phyloP scores from a whole-genome alignment of 2,888 invertebrate species.

The Galeopsomyia nigrocyanea region DNA sequence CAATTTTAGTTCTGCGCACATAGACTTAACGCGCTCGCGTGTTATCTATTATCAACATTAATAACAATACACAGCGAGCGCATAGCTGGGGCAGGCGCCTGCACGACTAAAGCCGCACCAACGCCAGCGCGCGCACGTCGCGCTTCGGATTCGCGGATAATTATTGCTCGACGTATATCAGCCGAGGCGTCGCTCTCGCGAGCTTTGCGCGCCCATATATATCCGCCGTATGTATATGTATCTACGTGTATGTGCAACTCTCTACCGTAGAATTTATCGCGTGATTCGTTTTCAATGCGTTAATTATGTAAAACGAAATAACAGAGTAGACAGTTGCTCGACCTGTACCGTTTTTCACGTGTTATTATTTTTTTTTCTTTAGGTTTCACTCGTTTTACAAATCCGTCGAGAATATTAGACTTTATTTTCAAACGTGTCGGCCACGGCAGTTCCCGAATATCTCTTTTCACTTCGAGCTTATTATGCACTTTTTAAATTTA shows the following conservation, averaged over 20 bases:
- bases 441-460: too few relatives aligned
- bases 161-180: constrained; percentile 33
- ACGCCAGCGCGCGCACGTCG: not conserved
- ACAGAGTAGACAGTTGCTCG: too few relatives aligned
- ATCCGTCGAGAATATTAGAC: constrained; percentile 11
- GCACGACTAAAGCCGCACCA: constrained; percentile 5
- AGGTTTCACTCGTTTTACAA: not conserved
- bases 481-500: constrained; percentile 17
- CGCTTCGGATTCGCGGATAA: constrained; percentile 33
- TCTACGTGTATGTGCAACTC: not conserved
- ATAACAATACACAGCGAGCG: constrained; percentile 27
- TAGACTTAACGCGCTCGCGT: not conserved
- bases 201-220: too few relatives aligned
- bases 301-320: constrained; percentile 33
- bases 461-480: too few relatives aligned
- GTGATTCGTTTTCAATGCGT: constrained; percentile 36
- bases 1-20: not conserved
- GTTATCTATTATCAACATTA: constrained; percentile 44
- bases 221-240: not conserved
- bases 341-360: constrained; percentile 15
- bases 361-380: constrained; percentile 1
- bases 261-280: constrained; percentile 9
- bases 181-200: not conserved
- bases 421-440: not conserved
- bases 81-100: not conserved